Base-by-base conservation (phyloP, 1,140 invertebrate genomes). In the Brachionus calyciflorus region DNA sequence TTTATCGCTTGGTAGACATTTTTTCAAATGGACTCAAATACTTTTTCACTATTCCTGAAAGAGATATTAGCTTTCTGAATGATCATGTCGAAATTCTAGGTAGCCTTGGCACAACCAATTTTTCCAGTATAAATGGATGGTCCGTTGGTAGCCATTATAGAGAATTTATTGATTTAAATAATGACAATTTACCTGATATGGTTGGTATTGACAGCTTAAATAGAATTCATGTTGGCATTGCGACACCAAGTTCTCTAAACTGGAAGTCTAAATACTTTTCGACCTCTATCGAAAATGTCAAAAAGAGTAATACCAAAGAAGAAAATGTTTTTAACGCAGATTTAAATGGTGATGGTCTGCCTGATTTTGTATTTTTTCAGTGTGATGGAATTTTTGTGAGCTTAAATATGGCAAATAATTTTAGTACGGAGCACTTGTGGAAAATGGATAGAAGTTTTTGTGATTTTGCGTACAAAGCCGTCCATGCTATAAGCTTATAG, bases 321-420 rank as follows among this genome's bases (percentile, higher is more conserved):
- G 49, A 51, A 24, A 51, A 51, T 51, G 49, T 51, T 51, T 51
- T 51, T 51, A 51, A 24, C 17, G 49, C 49, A 24, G 49, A 51
- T 51, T 51, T 51, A 24, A 51, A 51, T 51, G 49, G 49, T 24
- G 49, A 51, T 19, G 49, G 49, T 51, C 49, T 51, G 19, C 49
- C 49, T 51, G 49, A 51, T 51, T 51, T 51, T 51, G 49, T 51
- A 51, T 51, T 51, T 51, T 51, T 51, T 51, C 49, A 51, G 49
- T 51, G 49, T 51, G 49, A 51, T 51, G 49, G 49, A 51, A 51
- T 51, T 51, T 51, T 51, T 51, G 49, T 51, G 19, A 51, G 49
- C 17, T 51, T 51, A 24, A 51, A 51, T 19, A 51, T 6, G 19
- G 49, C 49, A 51, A 51, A 51, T 51, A 51, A 51, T 24, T 51